These are phyloP conservation scores for Hyposoter didymator DNA, from an alignment of 2,888 invertebrate genomes.

Conservation along the genomic window DNA sequence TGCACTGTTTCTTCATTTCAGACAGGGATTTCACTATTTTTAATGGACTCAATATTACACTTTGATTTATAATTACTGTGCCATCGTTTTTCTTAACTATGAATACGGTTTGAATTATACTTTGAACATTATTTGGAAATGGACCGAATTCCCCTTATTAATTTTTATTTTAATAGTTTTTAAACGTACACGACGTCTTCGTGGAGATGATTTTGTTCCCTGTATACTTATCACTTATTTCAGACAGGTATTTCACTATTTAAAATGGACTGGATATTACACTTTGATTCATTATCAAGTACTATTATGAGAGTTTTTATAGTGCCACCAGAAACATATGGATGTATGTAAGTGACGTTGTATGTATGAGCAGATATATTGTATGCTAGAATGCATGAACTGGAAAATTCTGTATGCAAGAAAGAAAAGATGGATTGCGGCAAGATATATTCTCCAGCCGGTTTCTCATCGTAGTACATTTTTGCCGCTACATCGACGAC, in stretches of 20 bases:
- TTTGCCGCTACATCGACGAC: slow-evolving; percentile 57
- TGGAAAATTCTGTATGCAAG: slow-evolving; percentile 23
- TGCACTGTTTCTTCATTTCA: background rate
- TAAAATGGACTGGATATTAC: slow-evolving; percentile 30
- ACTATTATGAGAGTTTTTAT: slow-evolving; percentile 32
- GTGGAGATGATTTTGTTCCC: background rate
- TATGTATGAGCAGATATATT: background rate
- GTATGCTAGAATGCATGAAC: background rate
- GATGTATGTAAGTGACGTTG: background rate
- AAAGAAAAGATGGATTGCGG: slow-evolving; percentile 22
- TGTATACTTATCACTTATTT: background rate
- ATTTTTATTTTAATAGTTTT: no score
- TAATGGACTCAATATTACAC: slow-evolving; percentile 22
- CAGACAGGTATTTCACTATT: slow-evolving; percentile 33
- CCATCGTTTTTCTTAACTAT: background rate
- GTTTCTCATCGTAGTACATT: slow-evolving; percentile 48
- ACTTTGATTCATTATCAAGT: slow-evolving; percentile 37
- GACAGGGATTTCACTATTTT: slow-evolving; percentile 31
- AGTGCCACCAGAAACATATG: slow-evolving; percentile 1
- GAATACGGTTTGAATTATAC: no score
- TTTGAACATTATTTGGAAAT: no score
- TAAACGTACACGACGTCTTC: no score
- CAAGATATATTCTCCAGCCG: slow-evolving; percentile 28
- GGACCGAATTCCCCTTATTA: no score
- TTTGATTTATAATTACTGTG: slow-evolving; percentile 36